phyloP scores from a whole-genome alignment of 2,113 vertebrate genomes.

The Chlorocebus sabaeus region DNA sequence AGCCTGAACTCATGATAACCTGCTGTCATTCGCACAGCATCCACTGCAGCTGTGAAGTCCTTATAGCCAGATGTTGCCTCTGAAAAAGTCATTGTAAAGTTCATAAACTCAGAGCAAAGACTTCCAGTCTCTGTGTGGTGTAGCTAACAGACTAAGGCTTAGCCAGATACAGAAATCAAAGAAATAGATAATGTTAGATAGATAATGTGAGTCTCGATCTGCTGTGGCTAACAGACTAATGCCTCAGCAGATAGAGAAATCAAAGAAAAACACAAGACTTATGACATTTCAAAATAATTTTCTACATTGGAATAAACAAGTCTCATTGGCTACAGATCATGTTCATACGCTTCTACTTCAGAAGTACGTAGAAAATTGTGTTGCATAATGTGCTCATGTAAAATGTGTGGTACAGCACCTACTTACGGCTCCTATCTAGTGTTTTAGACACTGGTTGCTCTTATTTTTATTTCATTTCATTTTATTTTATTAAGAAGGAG shows the following conservation, averaged over 20 bases:
- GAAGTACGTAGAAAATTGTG: background rate
- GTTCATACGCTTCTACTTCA: background rate
- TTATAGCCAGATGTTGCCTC: conserved; percentile 81
- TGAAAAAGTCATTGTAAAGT: conserved; percentile 75
- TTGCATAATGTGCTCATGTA: background rate
- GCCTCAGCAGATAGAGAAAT: conserved; percentile 69
- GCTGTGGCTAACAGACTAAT: conserved; percentile 67
- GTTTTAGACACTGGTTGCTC: background rate
- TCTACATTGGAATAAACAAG: background rate
- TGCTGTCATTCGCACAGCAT: conserved; percentile 40
- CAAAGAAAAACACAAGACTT: conserved; percentile 61
- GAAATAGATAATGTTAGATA: background rate
- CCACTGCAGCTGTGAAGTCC: conserved; percentile 72
- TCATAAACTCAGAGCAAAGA: conserved; percentile 71
- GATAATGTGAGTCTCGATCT: conserved; percentile 59
- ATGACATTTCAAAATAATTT: conserved; percentile 67
- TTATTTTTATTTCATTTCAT: background rate
- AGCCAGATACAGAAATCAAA: conserved; percentile 70
- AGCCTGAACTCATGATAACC: conserved; percentile 78
- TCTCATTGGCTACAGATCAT: background rate
- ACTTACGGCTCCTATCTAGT: background rate
- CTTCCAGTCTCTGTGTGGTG: conserved; percentile 74
- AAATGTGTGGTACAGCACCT: background rate
- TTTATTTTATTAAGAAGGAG: too few relatives aligned
- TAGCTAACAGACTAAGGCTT: conserved; percentile 67